phyloP scores from a whole-genome alignment of 2,888 invertebrate genomes.

The Gastrophysa polygoni region DNA sequence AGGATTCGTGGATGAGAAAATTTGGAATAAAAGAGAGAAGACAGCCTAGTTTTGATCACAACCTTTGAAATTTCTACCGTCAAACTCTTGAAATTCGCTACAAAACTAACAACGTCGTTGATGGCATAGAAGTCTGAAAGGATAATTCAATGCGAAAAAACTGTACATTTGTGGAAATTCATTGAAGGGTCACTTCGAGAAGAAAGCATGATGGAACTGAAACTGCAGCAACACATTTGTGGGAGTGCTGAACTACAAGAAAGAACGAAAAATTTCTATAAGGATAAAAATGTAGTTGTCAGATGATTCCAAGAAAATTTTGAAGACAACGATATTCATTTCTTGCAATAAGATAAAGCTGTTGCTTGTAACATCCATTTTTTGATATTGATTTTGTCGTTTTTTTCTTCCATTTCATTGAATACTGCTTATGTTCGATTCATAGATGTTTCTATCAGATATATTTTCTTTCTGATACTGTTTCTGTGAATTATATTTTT shows the following conservation, averaged over 20 bases:
- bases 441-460: too few relatives aligned
- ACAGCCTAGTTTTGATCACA: neutral
- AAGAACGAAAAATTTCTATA: neutral
- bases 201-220: neutral
- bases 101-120: slow-evolving; percentile 2
- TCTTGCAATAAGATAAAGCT: neutral
- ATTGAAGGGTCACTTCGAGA: neutral
- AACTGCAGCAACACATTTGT: neutral
- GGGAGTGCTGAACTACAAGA: slow-evolving; percentile 2
- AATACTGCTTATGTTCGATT: too few relatives aligned
- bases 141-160: neutral
- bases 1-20: neutral
- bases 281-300: neutral
- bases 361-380: neutral
- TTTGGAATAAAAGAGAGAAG: neutral
- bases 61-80: neutral
- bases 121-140: neutral
- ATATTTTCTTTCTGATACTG: too few relatives aligned
- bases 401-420: neutral
- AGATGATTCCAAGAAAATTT: neutral
- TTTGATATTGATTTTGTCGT: neutral
- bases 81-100: neutral
- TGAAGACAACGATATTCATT: neutral
- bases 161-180: neutral
- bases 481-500: too few relatives aligned